Conservation (phyloP, 2,113 vertebrate species). For the Sula dactylatra region DNA sequence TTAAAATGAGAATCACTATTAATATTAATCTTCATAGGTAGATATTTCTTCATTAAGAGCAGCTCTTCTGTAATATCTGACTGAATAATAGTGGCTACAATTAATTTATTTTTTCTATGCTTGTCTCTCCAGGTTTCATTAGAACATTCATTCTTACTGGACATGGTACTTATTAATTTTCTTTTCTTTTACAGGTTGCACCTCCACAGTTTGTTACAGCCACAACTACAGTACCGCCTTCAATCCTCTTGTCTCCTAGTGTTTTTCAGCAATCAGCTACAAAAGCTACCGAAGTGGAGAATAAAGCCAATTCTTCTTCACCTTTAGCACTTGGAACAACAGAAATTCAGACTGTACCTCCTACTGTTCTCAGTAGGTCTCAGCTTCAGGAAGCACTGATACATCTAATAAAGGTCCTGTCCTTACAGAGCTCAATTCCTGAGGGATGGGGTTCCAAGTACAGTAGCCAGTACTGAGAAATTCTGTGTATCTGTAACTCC, state of each 20-base stretch:
- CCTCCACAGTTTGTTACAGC: constrained; percentile 75
- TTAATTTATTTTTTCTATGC: background rate
- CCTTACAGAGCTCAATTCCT: background rate
- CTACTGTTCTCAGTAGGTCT: constrained; percentile 81
- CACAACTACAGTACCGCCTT: constrained; percentile 71
- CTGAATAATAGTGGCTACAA: background rate
- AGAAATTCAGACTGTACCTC: constrained; percentile 72
- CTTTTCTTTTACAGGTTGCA: constrained; percentile 67
- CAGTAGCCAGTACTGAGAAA: background rate
- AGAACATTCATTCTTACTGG: background rate
- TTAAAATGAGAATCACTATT: background rate
- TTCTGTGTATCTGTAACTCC: background rate
- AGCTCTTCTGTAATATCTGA: background rate
- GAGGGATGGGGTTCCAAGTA: background rate
- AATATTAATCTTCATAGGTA: background rate
- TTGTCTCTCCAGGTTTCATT: background rate
- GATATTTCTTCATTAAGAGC: background rate
- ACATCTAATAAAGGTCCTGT: constrained; percentile 92
- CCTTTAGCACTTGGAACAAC: constrained; percentile 65
- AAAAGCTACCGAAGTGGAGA: constrained; percentile 78
- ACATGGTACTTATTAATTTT: background rate
- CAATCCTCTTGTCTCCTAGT: constrained; percentile 90
- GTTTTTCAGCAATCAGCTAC: constrained; percentile 86
- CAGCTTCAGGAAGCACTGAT: constrained; percentile 92
- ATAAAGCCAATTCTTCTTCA: constrained; percentile 71